Conservation (phyloP, 2,888 invertebrate species). For the Balanococcus diminutus region DNA sequence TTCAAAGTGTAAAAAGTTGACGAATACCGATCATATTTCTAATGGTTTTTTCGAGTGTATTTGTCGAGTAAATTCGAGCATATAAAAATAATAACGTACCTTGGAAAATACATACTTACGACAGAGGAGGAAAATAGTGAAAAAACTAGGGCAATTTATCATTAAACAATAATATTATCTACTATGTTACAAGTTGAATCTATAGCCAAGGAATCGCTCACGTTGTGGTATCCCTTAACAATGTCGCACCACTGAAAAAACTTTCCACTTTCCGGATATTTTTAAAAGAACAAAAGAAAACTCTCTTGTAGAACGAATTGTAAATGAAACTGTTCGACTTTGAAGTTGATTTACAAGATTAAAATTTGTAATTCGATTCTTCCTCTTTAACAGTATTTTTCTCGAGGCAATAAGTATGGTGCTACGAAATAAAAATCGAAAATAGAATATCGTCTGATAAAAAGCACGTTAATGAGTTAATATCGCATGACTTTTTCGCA, state of each 20-base stretch:
- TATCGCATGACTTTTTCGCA: not conserved
- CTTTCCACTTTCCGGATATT: not conserved
- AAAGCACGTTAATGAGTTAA: not conserved
- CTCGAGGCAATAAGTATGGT: not conserved
- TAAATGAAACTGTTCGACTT: not conserved
- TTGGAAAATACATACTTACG: not conserved
- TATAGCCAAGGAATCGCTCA: not conserved
- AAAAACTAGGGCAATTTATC: not conserved
- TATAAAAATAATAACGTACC: not conserved
- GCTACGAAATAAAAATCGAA: not conserved
- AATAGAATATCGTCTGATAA: not conserved
- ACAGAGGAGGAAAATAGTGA: not conserved
- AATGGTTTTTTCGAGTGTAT: not conserved
- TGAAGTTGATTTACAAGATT: constrained; percentile 7
- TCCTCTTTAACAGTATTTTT: not conserved
- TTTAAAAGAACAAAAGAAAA: not conserved
- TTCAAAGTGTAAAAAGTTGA: not conserved
- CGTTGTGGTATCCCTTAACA: not conserved
- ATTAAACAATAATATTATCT: not conserved
- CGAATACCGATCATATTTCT: not conserved
- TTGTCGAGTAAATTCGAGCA: not conserved
- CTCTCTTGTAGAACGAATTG: not conserved
- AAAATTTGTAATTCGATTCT: not conserved
- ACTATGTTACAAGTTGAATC: not conserved
- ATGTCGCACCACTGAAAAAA: not conserved